Evolutionary conservation across 64 coral and sea anemone genomes (phyloP), one percentile per base, ranked within the genome.

Genomic region (Montipora efflorescens): DNA sequence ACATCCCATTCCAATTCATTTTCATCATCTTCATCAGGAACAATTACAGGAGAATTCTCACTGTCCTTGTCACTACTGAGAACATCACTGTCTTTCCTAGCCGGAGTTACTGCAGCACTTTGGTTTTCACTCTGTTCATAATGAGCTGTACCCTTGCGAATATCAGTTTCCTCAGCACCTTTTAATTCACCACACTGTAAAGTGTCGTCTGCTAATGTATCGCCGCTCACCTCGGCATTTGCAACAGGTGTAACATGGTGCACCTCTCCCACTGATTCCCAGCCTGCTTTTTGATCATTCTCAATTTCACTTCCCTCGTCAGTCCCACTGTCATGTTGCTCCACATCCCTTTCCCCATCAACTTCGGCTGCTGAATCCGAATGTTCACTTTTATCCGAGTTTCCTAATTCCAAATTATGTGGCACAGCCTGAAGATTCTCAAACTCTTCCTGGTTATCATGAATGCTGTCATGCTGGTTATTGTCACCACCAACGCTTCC

Each of bases 1-100:
- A 86, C 82, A 15, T 86, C 82, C 82, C 82, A 86, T 72, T 86
- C 82, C 6, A 86, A n/a, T 46, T 86, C 82, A 50, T 86, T 86
- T 19, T 86, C 82, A 21, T 86, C 82, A 18, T 86, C 82, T 8
- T 57, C 53, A 49, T 49, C 67, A 22, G 82, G 46, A 72, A 72
- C 82, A 86, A 86, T 51, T 51, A 71, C 46, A 48, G 45, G 64
- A 10, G 66, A 72, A 7, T 70, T 64, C 5, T 5, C 45, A 67
- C 64, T 71, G 3, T 50, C 59, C 25, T 84, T 55, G 36, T 84
- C 81, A 15, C 59, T 67, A 9, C 59, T 22, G 46, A 67, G 6
- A 2, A 9, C 45, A 51, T 44, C 3, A 21, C 2, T 18, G 19
- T 86, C 64, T 71, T 50, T 64, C 19, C 4, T 50, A 45, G 16